A percentile compares a stretch with the other conserved stretches of the same genome.
phyloP scores from a whole-genome alignment of 2,113 vertebrate genomes.

The Nothoprocta perdicaria region DNA sequence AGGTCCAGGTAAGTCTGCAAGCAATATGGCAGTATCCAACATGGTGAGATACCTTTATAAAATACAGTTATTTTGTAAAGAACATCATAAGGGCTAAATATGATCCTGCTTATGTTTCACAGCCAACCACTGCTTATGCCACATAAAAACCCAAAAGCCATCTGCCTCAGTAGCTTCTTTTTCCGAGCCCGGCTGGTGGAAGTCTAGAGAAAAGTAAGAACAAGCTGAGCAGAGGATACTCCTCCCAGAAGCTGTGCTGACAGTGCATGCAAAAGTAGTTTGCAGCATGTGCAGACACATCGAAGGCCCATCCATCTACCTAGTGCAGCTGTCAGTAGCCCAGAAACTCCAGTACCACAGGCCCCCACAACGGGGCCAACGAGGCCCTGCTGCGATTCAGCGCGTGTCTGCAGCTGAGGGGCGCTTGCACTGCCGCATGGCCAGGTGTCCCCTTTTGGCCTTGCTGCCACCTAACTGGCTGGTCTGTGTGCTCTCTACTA shows the following conservation, averaged over 20 bases:
- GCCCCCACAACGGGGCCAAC: not conserved
- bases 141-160: not conserved
- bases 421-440: rapidly evolving
- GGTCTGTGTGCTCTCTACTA: not conserved
- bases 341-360: not conserved
- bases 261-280: rapidly evolving
- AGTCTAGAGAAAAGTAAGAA: not conserved
- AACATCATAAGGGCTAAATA: not conserved
- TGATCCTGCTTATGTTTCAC: not conserved
- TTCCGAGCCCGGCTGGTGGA: not conserved
- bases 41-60: not conserved
- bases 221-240: not conserved
- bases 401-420: not conserved
- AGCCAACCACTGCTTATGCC: not conserved
- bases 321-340: not conserved
- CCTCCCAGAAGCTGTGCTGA: not conserved
- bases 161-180: not conserved
- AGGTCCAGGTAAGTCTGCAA: not conserved
- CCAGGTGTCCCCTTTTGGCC: not conserved
- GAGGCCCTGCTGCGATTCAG: rapidly evolving
- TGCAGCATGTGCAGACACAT: not conserved
- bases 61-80: not conserved
- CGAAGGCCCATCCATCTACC: not conserved
- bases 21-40: not conserved
- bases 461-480: not conserved